A percentile compares a stretch with the other conserved stretches of the same genome.
These are phyloP conservation scores for Frankliniella intonsa DNA, from an alignment of 2,888 invertebrate genomes.

Conservation along the genomic window DNA sequence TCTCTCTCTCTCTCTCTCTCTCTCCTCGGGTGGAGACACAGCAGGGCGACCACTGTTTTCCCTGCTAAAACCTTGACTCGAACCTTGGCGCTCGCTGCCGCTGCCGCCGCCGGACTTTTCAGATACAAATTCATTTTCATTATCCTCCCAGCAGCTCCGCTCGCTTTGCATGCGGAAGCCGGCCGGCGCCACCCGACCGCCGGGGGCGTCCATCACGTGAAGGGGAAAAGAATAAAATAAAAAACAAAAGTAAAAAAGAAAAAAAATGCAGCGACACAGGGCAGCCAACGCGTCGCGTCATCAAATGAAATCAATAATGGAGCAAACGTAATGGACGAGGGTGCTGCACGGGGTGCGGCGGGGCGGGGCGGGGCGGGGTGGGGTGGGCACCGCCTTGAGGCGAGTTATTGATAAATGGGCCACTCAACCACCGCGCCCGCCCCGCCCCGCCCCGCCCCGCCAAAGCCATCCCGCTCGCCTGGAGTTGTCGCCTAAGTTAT, in stretches of 20 bases:
- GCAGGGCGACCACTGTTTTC: no score
- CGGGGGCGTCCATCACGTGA: no score
- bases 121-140: no score
- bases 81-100: no score
- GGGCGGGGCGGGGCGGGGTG: background rate
- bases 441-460: background rate
- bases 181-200: background rate
- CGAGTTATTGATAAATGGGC: constrained; percentile 15
- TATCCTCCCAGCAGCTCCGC: no score
- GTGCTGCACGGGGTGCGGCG: background rate
- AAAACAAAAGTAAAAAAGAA: background rate
- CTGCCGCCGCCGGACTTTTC: no score
- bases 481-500: no score
- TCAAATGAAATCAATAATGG: background rate
- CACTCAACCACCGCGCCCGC: background rate
- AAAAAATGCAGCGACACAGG: background rate
- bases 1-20: no score
- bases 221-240: no score
- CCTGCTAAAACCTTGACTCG: no score
- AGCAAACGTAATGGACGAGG: background rate
- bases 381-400: background rate
- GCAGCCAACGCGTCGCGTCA: background rate
- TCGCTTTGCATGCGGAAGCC: no score
- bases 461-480: background rate
- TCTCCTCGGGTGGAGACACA: no score